Evolutionary conservation across 2,113 vertebrate species (phyloP).

Genomic region (Raja brachyura): DNA sequence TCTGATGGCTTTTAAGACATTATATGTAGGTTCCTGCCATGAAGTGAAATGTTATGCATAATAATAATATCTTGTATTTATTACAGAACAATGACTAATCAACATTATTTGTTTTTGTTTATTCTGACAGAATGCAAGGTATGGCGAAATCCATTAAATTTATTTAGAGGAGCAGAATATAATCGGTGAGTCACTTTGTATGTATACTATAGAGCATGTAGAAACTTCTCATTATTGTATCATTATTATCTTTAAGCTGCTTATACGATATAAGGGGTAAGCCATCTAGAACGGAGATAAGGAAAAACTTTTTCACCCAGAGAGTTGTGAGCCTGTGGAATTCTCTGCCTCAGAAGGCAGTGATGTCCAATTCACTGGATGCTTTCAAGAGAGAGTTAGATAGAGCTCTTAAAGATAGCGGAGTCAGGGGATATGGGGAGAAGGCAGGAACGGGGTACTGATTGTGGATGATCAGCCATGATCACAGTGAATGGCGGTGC

Average conservation of each 20-base stretch:
- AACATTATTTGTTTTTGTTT: constrained; percentile 44
- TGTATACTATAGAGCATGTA: background rate
- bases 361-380: too few relatives aligned
- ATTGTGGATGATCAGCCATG: too few relatives aligned
- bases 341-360: too few relatives aligned
- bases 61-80: background rate
- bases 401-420: too few relatives aligned
- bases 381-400: too few relatives aligned
- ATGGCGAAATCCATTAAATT: constrained; percentile 95
- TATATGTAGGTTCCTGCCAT: background rate
- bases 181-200: constrained; percentile 73
- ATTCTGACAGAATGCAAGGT: constrained; percentile 90
- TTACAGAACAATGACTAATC: background rate
- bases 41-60: background rate
- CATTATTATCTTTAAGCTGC: background rate
- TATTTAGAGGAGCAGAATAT: constrained; percentile 95
- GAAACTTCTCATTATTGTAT: background rate
- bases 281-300: too few relatives aligned
- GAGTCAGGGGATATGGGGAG: too few relatives aligned
- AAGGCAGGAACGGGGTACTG: too few relatives aligned
- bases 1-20: background rate
- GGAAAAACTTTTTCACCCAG: too few relatives aligned
- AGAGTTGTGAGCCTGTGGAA: too few relatives aligned
- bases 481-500: too few relatives aligned
- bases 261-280: too few relatives aligned